Conservation (phyloP, 2,113 vertebrate species). For the Penelope pileata region DNA sequence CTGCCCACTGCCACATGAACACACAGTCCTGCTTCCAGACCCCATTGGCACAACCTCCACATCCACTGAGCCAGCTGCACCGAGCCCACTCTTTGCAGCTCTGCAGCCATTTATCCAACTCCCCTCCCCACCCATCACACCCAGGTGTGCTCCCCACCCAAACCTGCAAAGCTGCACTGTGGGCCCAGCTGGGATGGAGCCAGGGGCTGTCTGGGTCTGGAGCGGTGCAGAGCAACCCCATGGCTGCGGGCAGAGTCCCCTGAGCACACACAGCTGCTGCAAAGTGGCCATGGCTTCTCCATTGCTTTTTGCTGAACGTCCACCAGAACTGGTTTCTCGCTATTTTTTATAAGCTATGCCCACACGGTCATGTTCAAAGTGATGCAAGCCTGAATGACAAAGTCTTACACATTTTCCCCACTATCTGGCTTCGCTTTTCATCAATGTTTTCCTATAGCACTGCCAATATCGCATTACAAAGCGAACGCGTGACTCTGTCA, state of each 20-base stretch:
- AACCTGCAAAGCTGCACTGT: background rate
- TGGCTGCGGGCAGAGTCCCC: background rate
- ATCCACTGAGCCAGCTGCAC: rapidly evolving
- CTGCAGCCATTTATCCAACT: rapidly evolving
- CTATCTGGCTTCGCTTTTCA: background rate
- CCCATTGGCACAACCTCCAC: rapidly evolving
- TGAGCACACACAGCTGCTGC: rapidly evolving
- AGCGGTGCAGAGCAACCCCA: background rate
- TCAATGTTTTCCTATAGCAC: background rate
- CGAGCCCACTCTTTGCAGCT: background rate
- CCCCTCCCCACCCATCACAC: background rate
- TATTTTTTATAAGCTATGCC: background rate
- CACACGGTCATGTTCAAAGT: background rate
- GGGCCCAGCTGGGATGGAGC: background rate
- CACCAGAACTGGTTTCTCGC: background rate
- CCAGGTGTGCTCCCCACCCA: background rate
- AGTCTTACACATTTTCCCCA: background rate
- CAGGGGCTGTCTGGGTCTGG: background rate
- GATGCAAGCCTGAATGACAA: background rate
- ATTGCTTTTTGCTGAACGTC: background rate
- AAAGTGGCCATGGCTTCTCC: rapidly evolving
- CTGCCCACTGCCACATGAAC: background rate
- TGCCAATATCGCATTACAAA: background rate
- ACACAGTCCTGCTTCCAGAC: background rate
- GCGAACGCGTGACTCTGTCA: background rate